A percentile compares a stretch with the other conserved stretches of the same genome.
phyloP scores from a whole-genome alignment of 2,888 invertebrate genomes.

The Eupeodes latifasciatus region DNA sequence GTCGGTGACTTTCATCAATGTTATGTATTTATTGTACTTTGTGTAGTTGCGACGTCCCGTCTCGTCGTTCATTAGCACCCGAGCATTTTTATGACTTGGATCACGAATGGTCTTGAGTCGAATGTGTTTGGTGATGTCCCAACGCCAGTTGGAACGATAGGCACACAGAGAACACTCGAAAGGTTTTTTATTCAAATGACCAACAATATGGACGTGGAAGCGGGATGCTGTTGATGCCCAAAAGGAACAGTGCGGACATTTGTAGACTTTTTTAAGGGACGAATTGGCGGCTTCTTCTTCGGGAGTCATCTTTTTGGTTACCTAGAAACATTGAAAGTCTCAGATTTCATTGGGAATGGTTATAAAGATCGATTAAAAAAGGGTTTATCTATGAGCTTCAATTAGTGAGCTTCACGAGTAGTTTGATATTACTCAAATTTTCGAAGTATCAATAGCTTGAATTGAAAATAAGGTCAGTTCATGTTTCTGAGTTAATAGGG shows the following conservation, averaged over 20 bases:
- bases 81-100: conserved; percentile 91
- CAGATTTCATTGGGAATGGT: conserved; percentile 83
- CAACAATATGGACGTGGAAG: conserved; percentile 97
- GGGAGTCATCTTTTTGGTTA: conserved; percentile 87
- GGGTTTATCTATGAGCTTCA: neutral
- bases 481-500: too few relatives aligned
- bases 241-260: conserved; percentile 96
- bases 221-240: conserved; percentile 97
- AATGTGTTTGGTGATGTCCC: conserved; percentile 98
- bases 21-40: conserved; percentile 95
- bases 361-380: conserved; percentile 44
- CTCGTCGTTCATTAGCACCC: conserved; percentile 95
- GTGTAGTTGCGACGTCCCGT: conserved; percentile 95
- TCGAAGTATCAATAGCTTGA: too few relatives aligned
- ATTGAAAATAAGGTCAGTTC: too few relatives aligned
- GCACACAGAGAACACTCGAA: conserved; percentile 97
- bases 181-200: conserved; percentile 95
- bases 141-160: conserved; percentile 97
- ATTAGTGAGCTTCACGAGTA: too few relatives aligned
- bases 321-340: conserved; percentile 84
- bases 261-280: conserved; percentile 92
- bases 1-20: conserved; percentile 87
- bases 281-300: conserved; percentile 88
- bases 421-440: too few relatives aligned
- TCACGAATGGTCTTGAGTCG: conserved; percentile 94